phyloP scores from a whole-genome alignment of 2,797 vertebrate genomes.

The Micromesistius poutassou region DNA sequence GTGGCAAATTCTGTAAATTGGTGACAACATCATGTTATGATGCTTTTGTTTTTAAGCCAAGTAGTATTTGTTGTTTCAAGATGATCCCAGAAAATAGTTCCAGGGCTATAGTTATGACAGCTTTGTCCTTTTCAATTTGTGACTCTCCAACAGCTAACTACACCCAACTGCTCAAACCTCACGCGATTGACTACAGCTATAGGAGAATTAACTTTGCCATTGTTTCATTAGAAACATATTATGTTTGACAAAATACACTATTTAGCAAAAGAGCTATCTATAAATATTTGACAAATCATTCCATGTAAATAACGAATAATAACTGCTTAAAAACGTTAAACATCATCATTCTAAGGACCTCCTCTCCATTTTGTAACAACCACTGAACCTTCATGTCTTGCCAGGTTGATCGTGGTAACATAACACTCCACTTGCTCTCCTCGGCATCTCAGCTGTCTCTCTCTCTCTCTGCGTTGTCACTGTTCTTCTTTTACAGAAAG shows the following conservation, averaged over 20 bases:
- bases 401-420: neutral
- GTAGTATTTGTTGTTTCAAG: neutral
- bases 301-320: neutral
- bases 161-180: neutral
- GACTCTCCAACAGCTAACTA: neutral
- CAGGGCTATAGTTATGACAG: neutral
- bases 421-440: slow-evolving; percentile 30
- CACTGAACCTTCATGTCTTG: neutral
- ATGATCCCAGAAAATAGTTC: neutral
- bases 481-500: slow-evolving; percentile 93
- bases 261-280: neutral
- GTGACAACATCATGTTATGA: neutral
- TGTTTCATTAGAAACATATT: neutral
- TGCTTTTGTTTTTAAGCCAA: neutral
- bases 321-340: neutral
- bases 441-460: slow-evolving; percentile 64
- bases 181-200: neutral
- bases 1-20: too few species aligned
- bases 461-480: slow-evolving; percentile 65
- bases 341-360: neutral
- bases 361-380: neutral
- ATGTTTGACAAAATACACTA: neutral
- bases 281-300: neutral
- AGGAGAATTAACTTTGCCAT: neutral
- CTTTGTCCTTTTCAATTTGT: neutral